phyloP scores from a whole-genome alignment of 2,113 vertebrate genomes.

The Sminthopsis crassicaudata region DNA sequence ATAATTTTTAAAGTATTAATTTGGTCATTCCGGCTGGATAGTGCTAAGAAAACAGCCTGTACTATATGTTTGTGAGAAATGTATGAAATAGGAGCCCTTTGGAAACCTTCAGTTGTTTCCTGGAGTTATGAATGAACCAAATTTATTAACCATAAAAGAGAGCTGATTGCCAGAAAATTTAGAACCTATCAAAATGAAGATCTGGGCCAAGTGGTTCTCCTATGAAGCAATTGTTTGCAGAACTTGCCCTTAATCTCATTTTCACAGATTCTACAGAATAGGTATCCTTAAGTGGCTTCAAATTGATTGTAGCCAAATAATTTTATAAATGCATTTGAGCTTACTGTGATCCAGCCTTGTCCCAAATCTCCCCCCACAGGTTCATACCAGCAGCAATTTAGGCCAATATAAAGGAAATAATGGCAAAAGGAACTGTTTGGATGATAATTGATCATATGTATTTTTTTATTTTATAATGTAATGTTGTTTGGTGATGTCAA shows the following conservation, averaged over 20 bases:
- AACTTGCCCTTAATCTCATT: neutral
- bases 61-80: slow-evolving; percentile 45
- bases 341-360: neutral
- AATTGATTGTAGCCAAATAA: neutral
- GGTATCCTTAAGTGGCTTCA: neutral
- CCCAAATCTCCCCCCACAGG: slow-evolving; percentile 18
- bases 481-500: neutral
- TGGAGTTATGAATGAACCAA: slow-evolving; percentile 50
- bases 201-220: slow-evolving; percentile 1
- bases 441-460: neutral
- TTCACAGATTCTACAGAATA: slow-evolving; percentile 3
- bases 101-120: slow-evolving; percentile 29
- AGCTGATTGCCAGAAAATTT: slow-evolving; percentile 37
- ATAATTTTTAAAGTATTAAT: slow-evolving; percentile 56
- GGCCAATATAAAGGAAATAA: neutral
- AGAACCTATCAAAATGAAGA: slow-evolving; percentile 52
- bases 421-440: neutral
- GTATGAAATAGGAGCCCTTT: slow-evolving; percentile 50
- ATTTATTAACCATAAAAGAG: slow-evolving; percentile 34
- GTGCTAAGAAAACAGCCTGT: slow-evolving; percentile 69
- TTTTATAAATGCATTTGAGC: slow-evolving; percentile 26
- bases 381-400: neutral
- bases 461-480: slow-evolving; percentile 13
- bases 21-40: slow-evolving; percentile 60
- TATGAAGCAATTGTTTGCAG: neutral